Conservation (phyloP, 1,140 invertebrate species). For the Brachionus koreanus region DNA sequence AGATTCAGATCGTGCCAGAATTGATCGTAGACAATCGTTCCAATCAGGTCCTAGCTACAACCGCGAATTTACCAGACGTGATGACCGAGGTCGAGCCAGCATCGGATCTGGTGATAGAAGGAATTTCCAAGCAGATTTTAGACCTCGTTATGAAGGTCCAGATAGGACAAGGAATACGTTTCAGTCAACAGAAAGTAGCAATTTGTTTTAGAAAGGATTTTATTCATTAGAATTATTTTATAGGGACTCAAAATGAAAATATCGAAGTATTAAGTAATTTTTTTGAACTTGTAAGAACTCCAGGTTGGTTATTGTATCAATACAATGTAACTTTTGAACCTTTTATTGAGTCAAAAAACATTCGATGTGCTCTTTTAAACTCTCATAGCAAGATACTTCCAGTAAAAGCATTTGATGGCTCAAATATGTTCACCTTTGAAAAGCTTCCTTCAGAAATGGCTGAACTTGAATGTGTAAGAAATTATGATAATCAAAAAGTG, state of each 20-base stretch:
- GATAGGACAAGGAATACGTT: neutral
- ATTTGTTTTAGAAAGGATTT: neutral
- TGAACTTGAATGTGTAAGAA: neutral
- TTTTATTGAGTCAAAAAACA: neutral
- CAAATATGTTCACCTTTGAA: neutral
- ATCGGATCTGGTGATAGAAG: neutral
- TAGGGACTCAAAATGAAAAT: constrained; percentile 57
- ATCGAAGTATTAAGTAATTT: constrained; percentile 69
- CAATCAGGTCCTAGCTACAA: neutral
- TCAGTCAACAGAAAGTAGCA: neutral
- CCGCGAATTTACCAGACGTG: neutral
- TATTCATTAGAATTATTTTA: neutral
- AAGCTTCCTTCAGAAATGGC: neutral
- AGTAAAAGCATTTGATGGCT: constrained; percentile 31
- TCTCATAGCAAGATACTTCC: neutral
- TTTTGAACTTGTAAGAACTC: constrained; percentile 66
- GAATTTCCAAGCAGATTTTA: neutral
- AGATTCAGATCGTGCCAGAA: neutral
- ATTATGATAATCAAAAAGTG: neutral
- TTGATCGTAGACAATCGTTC: neutral
- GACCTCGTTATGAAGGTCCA: neutral
- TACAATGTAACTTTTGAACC: constrained; percentile 76
- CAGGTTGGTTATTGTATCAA: constrained; percentile 73
- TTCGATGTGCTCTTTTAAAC: neutral
- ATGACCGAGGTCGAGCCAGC: neutral